Base-by-base conservation (phyloP, 2,113 vertebrate genomes). In the Alosa alosa region DNA sequence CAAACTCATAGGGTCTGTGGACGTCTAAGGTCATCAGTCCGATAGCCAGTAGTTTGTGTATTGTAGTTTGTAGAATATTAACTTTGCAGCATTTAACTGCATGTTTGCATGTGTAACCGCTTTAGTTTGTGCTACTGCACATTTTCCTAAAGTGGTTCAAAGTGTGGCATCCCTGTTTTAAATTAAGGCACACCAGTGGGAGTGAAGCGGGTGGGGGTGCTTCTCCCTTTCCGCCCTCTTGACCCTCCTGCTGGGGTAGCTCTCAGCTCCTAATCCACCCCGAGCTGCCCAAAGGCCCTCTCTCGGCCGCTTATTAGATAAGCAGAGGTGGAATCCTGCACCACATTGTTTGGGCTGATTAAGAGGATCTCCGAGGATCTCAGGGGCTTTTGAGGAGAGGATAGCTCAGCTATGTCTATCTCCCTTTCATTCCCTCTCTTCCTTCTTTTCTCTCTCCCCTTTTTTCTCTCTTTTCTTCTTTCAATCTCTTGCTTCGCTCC, bases 281-380 rank as follows among this genome's bases (percentile, higher is more conserved):
- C 91, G 92, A 93, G 94, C 93, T 92, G 89, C 88, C 87, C 89
- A 87, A 84, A 83, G 85, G 88, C 55, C 55, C 45, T 82, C 49
- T 87, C 72, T 85, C 83, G 86, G 86, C 75, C 84, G 86, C 89
- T 93, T 94, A 94, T 95, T 93, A 94, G 93, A 93, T 94, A 94
- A 94, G 90, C 84, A 91, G 90, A 93, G 90, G 90, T 88, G 89
- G 91, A 92, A 93, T 91, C 89, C 85, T 82, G 89, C 87, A 88
- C 89, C 88, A 87, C 93, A 93, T 95, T 95, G 95, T 95, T 94
- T 93, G 94, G 90, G 87, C 91, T 93, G 93, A 95, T 95, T 95
- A 95, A 95, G 94, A 95, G 94, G 92, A 94, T 92, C 93, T 94
- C 90, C 92, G 91, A 86, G 86, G 93, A 92, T 93, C 92, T 92